Base-by-base conservation (phyloP, 2,888 invertebrate species). In the Teleiodes luculella region DNA sequence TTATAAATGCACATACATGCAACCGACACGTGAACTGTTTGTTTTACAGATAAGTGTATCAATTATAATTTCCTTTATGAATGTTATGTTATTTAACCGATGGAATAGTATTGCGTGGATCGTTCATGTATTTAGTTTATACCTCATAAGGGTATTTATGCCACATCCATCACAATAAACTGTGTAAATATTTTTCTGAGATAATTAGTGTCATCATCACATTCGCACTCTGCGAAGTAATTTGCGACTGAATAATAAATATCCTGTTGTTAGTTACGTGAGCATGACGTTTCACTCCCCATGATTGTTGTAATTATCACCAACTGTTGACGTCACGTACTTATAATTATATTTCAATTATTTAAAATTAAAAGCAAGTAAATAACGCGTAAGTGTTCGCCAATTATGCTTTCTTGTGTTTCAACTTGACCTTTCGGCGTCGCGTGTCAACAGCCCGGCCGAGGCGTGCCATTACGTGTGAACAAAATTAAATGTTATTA, bases 351-450 rank as follows among this genome's bases (percentile, higher is more conserved):
- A 68, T 69, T 54, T 37, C 54, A 54, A 54, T 57, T 57, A 57
- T 68, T 68, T 52, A n/a, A 54, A 54, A 52, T 57, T 54, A 57
- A 54, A 48, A 33, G 35, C 43, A 37, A 52, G 54, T 67, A 68
- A 71, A 70, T 72, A 72, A 72, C 68, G 67, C 63, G 67, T 56
- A 59, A 70, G 68, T 66, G 64, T 66, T 65, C 61, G 63, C 62
- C 74, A 78, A 75, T 76, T 76, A 76, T 55, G 66, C 61, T 62
- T 60, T 51, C 56, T 59, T 56, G 58, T 69, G 66, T 68, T 71
- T 73, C 72, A 67, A 70, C 67, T 72, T 76, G 77, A 82, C 80
- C 78, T 83, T 81, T 82, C 57, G 58, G 54, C 65, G 24, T 72
- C 69, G 61, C 72, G 70, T 79, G 80, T 80, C 77, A 78, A 78